Conservation (phyloP, 2,888 invertebrate genomes). For the Trachelus iudaicus region DNA sequence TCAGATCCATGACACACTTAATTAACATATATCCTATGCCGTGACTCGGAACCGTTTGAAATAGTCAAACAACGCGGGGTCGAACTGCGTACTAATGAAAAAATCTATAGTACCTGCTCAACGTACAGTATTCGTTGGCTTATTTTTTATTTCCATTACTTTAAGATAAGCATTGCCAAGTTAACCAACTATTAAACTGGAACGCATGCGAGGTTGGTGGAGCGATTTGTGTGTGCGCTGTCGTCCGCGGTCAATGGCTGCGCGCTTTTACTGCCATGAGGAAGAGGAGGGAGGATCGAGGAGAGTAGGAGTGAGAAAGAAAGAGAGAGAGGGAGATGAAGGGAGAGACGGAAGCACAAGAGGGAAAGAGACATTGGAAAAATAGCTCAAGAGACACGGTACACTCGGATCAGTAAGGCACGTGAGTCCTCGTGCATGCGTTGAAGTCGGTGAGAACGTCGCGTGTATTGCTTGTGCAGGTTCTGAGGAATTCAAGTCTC, state of each 20-base stretch:
- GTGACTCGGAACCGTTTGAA: background rate
- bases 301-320: constrained; percentile 27
- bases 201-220: background rate
- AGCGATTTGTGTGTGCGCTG: background rate
- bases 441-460: background rate
- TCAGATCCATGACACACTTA: background rate
- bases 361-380: constrained; percentile 5
- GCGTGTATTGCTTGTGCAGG: background rate
- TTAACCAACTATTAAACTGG: background rate
- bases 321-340: constrained; percentile 29
- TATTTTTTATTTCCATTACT: background rate
- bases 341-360: constrained; percentile 13
- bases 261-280: constrained; percentile 18
- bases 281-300: constrained; percentile 12
- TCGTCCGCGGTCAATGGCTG: constrained; percentile 20
- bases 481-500: background rate
- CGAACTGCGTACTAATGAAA: background rate
- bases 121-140: background rate
- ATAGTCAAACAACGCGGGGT: background rate
- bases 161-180: background rate
- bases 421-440: background rate
- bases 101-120: background rate
- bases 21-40: background rate
- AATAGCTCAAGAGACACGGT: background rate
- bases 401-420: background rate